These are phyloP conservation scores for Nephrotoma guestfalica DNA, from an alignment of 2,888 invertebrate genomes.

Conservation along the genomic window DNA sequence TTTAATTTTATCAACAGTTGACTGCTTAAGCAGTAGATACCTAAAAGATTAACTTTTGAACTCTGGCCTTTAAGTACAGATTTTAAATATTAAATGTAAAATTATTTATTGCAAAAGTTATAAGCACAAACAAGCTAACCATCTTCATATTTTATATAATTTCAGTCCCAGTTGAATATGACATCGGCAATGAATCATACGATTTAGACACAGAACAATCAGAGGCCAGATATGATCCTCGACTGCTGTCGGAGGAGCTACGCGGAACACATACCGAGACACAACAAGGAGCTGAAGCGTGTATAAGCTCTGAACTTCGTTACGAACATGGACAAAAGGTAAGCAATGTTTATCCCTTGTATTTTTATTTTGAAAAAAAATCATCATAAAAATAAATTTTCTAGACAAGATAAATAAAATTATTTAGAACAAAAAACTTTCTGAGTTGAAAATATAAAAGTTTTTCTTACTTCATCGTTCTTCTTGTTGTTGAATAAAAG, in stretches of 20 bases:
- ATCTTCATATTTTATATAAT: not conserved
- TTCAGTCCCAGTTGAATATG: slow-evolving; percentile 26
- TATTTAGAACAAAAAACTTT: not conserved
- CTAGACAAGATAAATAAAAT: not conserved
- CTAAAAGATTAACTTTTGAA: too few species aligned
- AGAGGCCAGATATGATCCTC: slow-evolving; percentile 31
- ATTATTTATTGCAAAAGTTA: too few species aligned
- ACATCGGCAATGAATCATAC: slow-evolving; percentile 22
- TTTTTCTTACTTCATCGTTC: not conserved
- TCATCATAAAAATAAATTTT: not conserved
- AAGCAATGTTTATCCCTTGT: slow-evolving; percentile 5
- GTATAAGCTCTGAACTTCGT: slow-evolving; percentile 25
- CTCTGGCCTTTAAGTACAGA: too few species aligned
- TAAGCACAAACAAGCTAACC: too few species aligned
- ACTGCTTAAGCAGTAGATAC: too few species aligned
- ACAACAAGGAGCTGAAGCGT: slow-evolving; percentile 27
- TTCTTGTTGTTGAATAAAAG: not conserved
- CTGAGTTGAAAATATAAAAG: not conserved
- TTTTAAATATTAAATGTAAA: too few species aligned
- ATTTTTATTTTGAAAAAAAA: not conserved
- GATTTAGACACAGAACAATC: slow-evolving; percentile 32
- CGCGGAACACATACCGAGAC: slow-evolving; percentile 11
- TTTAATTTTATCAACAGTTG: too few species aligned
- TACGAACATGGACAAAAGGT: slow-evolving; percentile 33
- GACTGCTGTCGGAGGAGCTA: slow-evolving; percentile 22